A percentile compares a stretch with the other conserved stretches of the same genome.
Evolutionary conservation across 2,113 vertebrate genomes (phyloP).

Genomic region (Pedetes capensis): DNA sequence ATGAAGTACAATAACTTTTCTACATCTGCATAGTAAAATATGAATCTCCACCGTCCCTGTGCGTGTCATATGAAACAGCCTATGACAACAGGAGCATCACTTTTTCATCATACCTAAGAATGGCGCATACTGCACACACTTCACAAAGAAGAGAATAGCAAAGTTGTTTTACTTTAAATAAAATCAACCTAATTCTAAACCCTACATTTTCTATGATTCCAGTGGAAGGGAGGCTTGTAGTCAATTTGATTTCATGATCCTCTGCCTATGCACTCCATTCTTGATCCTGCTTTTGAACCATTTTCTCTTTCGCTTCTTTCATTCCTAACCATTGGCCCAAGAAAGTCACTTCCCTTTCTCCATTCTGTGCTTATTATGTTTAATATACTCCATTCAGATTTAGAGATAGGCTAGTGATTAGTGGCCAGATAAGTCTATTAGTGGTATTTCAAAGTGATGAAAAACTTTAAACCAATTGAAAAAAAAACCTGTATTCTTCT

Average conservation of each 20-base stretch:
- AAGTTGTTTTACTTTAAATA: not conserved
- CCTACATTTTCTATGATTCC: not conserved
- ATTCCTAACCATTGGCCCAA: not conserved
- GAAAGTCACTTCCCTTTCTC: accelerated
- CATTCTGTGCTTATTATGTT: not conserved
- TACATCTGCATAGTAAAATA: not conserved
- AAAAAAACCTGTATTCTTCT: not conserved
- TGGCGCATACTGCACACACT: not conserved
- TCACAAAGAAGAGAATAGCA: not conserved
- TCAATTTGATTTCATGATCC: not conserved
- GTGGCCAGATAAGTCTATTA: not conserved
- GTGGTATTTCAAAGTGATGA: not conserved
- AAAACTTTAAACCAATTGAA: not conserved
- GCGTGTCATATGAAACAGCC: not conserved
- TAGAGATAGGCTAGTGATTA: not conserved
- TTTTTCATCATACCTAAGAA: not conserved
- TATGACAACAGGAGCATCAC: not conserved
- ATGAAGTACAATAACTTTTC: not conserved
- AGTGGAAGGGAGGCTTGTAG: not conserved
- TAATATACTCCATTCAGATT: not conserved
- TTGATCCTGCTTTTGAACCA: not conserved
- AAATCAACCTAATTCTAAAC: not conserved
- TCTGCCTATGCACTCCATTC: not conserved
- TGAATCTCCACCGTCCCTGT: not conserved
- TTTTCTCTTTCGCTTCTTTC: not conserved